Percentiles rank a stretch among this genome's conserved stretches.
phyloP scores from a whole-genome alignment of 2,888 invertebrate genomes.

The Archaeoteleia sp. region DNA sequence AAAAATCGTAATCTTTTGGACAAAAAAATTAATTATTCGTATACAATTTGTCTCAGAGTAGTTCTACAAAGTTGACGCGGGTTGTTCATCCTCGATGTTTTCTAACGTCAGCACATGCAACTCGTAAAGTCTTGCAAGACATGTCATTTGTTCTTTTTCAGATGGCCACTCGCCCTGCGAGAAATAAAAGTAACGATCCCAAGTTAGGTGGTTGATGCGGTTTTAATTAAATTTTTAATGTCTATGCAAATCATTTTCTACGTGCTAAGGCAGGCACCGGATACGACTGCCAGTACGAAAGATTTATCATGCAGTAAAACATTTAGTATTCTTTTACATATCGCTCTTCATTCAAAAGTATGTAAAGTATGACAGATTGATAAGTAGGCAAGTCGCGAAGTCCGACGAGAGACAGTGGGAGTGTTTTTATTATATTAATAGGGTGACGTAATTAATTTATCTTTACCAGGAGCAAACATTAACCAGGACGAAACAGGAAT shows the following conservation, averaged over 20 bases:
- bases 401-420: too few species aligned
- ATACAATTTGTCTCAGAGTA: too few species aligned
- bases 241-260: constrained; percentile 40
- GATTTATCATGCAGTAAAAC: constrained; percentile 55
- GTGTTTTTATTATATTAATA: too few species aligned
- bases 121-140: constrained; percentile 23
- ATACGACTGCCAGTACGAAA: constrained; percentile 24
- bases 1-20: too few species aligned
- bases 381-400: too few species aligned
- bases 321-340: constrained; percentile 27
- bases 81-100: not conserved
- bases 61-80: not conserved
- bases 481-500: too few species aligned
- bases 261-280: not conserved
- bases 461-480: too few species aligned
- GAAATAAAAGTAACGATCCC: constrained; percentile 26
- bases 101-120: not conserved
- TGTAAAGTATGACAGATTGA: constrained; percentile 2
- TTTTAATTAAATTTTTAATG: constrained; percentile 48
- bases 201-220: constrained; percentile 26
- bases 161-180: not conserved
- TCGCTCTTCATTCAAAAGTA: constrained; percentile 6
- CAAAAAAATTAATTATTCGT: too few species aligned
- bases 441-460: too few species aligned
- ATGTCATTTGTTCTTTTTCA: constrained; percentile 23